A percentile compares a stretch with the other conserved stretches of the same genome.
Evolutionary conservation across 2,113 vertebrate genomes (phyloP).

Genomic region (Carassius auratus): DNA sequence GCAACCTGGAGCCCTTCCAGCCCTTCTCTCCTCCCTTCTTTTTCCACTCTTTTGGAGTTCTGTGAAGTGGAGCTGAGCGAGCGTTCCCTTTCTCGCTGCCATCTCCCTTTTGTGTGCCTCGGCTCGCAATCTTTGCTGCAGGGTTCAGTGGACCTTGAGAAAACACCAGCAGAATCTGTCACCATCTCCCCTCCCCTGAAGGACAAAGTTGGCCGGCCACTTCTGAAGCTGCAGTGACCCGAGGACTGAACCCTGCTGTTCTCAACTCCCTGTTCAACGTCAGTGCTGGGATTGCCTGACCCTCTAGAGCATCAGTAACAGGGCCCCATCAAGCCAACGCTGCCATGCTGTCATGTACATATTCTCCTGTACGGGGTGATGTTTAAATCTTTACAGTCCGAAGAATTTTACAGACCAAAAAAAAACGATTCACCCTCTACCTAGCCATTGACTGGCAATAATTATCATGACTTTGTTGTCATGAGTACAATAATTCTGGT

Average conservation of each 20-base stretch:
- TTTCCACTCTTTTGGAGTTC: slow-evolving; percentile 65
- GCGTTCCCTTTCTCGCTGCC: slow-evolving; percentile 54
- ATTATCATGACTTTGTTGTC: slow-evolving; percentile 39
- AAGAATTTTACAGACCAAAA: not conserved
- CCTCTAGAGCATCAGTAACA: slow-evolving; percentile 68
- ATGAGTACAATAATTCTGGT: slow-evolving; percentile 43
- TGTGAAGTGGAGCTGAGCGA: slow-evolving; percentile 73
- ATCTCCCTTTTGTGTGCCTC: slow-evolving; percentile 61
- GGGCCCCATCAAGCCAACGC: slow-evolving; percentile 63
- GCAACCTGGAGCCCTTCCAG: slow-evolving; percentile 69
- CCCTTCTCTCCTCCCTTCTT: slow-evolving; percentile 49
- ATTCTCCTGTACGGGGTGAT: slow-evolving; percentile 54
- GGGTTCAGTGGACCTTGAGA: slow-evolving; percentile 78
- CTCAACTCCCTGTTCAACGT: slow-evolving; percentile 69
- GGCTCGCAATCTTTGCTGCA: slow-evolving; percentile 70
- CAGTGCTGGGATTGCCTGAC: slow-evolving; percentile 73
- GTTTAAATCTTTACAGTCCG: not conserved
- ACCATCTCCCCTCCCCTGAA: slow-evolving; percentile 66
- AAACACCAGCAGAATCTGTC: slow-evolving; percentile 75
- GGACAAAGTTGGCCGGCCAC: slow-evolving; percentile 73
- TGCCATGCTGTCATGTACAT: slow-evolving; percentile 62
- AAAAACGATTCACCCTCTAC: not conserved
- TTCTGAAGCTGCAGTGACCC: slow-evolving; percentile 77
- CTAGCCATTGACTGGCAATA: slow-evolving; percentile 31
- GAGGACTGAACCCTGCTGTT: slow-evolving; percentile 73